These are phyloP conservation scores for Liasis olivaceus DNA, from an alignment of 2,797 vertebrate genomes.

Conservation along the genomic window DNA sequence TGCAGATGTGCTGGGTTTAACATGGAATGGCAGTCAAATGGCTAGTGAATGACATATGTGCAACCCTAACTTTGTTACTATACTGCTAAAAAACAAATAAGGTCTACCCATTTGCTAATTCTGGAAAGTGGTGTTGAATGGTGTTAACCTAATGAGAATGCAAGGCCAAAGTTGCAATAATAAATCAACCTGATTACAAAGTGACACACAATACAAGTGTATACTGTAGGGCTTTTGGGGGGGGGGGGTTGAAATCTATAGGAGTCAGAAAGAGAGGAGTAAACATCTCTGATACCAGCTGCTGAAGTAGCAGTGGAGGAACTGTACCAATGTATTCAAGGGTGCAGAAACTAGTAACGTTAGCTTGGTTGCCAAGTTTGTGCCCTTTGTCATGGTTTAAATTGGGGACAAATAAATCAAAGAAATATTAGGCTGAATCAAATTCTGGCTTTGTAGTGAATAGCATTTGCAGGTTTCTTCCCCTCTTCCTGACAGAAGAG, in stretches of 20 bases:
- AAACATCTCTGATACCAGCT: not conserved
- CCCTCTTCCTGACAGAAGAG: not conserved
- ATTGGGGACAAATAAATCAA: constrained; percentile 50
- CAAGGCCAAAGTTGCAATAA: not conserved
- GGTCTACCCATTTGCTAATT: not conserved
- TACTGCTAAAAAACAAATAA: not conserved
- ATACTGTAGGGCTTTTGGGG: not conserved
- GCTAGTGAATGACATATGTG: not conserved
- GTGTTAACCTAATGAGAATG: not conserved
- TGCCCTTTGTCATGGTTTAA: constrained; percentile 47
- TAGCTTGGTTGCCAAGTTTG: constrained; percentile 43
- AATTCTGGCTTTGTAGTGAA: not conserved
- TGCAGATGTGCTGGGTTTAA: not conserved
- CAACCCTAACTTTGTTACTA: not conserved
- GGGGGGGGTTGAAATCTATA: not conserved
- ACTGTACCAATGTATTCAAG: not conserved
- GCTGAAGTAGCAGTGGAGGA: not conserved
- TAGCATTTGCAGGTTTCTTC: constrained; percentile 10
- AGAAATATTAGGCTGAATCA: constrained; percentile 23
- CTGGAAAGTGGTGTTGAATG: not conserved
- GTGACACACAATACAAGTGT: not conserved
- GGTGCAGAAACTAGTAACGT: constrained; percentile 25
- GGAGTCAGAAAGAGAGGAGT: not conserved
- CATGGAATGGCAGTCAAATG: not conserved
- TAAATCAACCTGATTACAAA: constrained; percentile 5